Evolutionary conservation across 30 jellyfish, hydroid and myxozoan genomes (phyloP).

Genomic region (Rhopilema esculentum): DNA sequence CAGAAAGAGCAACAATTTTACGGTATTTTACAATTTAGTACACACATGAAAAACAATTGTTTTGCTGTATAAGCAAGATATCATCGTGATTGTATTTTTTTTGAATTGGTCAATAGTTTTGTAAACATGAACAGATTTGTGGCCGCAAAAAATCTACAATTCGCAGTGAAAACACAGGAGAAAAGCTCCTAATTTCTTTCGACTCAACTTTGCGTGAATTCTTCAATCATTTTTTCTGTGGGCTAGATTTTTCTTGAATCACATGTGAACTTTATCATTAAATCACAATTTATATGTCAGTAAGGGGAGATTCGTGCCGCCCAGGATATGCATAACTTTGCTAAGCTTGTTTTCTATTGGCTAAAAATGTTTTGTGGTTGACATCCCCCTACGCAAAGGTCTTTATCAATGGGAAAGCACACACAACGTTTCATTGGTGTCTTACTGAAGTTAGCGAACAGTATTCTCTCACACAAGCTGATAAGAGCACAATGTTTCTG

Average conservation of each 20-base stretch:
- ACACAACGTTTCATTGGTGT: neutral
- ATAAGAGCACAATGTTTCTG: neutral
- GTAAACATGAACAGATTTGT: neutral
- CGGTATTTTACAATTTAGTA: neutral
- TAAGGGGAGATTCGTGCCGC: constrained; percentile 13
- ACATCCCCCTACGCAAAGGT: constrained; percentile 26
- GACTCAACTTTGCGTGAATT: neutral
- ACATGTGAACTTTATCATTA: neutral
- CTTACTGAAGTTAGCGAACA: neutral
- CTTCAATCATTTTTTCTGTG: neutral
- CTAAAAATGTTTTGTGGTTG: constrained; percentile 14
- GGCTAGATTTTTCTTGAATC: neutral
- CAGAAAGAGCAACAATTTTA: neutral
- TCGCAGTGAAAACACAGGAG: neutral
- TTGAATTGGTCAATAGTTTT: neutral
- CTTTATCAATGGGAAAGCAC: constrained; percentile 1
- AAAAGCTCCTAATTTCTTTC: neutral
- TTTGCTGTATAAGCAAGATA: neutral
- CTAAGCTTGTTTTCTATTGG: constrained; percentile 38
- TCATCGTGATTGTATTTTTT: neutral
- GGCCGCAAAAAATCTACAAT: neutral
- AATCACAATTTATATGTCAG: neutral
- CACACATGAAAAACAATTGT: neutral
- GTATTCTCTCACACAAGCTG: neutral
- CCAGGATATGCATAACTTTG: constrained; percentile 55